Base-by-base conservation (phyloP, 2,888 invertebrate genomes). In the Ecdyonurus torrentis region DNA sequence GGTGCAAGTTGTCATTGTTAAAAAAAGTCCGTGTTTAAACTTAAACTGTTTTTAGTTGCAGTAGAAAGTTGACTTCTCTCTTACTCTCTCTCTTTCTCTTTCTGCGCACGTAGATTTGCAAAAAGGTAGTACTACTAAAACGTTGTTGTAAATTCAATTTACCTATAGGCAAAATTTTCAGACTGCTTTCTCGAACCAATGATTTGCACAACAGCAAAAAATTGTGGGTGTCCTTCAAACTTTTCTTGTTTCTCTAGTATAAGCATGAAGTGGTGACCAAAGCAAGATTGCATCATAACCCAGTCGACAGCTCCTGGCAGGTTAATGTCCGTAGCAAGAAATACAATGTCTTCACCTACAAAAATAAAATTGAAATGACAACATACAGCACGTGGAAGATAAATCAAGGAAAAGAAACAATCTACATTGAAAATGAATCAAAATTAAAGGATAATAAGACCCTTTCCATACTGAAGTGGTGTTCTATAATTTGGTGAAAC, bases 261-360 rank as follows among this genome's bases (percentile, higher is more conserved):
- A 68, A 99, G 82, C 98, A 99, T 99, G 73, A 99, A 99, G 76
- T 98, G 94, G 74, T 96, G 96, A 63, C 94, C 95, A 75, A 98
- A 99, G 76, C 99, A 99, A 25, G 95, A 95, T 78, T 99, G 99
- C 98, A 99, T 99, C 99, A 99, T 99, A 2, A 94, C 94, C 97
- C 97, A 98, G 76, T 98, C 97, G 10, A 98, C 97, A 37, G 97
- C 98, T 64, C 99, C 99, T 5, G 98, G 98, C 68, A 99, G 83
- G 78, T 98, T 99, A 66, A 99, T 99, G 76, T 99, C 99, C 52
- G 99, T 99, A 1, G 99, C 99, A 70, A 99, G 79, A 77, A 99
- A 99, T 61, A 99, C 99, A 70, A 99, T 99, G 74, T 99, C 99
- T 77, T 99, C 99, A 61, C 90, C 89, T 84, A 64, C 3, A 70